A percentile compares a stretch with the other conserved stretches of the same genome.
phyloP scores from a whole-genome alignment of 2,888 invertebrate genomes.

The Philaethria dido region DNA sequence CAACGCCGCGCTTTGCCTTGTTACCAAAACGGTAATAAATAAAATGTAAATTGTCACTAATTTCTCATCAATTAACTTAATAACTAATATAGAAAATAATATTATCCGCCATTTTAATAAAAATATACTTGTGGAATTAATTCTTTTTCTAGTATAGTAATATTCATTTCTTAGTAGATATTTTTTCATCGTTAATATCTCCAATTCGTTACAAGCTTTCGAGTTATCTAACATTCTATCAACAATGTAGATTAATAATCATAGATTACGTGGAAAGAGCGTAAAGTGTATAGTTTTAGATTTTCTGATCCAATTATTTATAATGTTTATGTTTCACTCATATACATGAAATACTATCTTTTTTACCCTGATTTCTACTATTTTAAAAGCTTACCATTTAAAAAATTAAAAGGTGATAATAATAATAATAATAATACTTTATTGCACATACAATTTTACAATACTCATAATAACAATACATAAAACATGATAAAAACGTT shows the following conservation, averaged over 20 bases:
- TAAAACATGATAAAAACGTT: no score
- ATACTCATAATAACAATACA: no score
- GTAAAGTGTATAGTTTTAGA: slow-evolving; percentile 19
- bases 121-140: no score
- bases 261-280: slow-evolving; percentile 25
- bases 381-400: no score
- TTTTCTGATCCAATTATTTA: slow-evolving; percentile 13
- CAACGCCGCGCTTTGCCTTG: no score
- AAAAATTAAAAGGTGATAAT: no score
- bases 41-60: no score
- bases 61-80: no score
- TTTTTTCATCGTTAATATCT: slow-evolving; percentile 4
- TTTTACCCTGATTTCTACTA: background rate
- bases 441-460: no score
- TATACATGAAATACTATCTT: background rate
- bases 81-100: background rate
- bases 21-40: no score
- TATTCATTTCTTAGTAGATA: background rate
- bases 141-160: no score
- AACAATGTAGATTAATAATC: slow-evolving; percentile 22
- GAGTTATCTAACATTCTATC: slow-evolving; percentile 20
- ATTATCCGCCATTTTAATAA: background rate
- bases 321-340: background rate
- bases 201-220: slow-evolving; percentile 15
- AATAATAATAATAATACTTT: no score